Base-by-base conservation (phyloP, 2,797 vertebrate species). In the Nyctibius grandis region DNA sequence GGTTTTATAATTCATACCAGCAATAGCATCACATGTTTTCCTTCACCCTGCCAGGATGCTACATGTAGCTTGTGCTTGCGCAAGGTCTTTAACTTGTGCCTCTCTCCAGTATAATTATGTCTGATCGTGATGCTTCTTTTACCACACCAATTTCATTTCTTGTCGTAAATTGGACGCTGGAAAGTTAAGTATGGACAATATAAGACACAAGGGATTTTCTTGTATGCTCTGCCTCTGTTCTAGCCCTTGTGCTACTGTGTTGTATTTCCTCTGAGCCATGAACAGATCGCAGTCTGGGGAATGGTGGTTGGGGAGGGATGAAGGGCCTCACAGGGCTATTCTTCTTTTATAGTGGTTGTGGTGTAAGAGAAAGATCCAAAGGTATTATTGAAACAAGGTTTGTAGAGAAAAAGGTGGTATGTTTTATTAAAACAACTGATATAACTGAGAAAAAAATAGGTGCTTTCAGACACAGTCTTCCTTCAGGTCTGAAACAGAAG, bases 1-100 rank as follows among this genome's bases (percentile, higher is more conserved):
- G 65, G 47, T 63, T 90, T 90, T 94, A 75, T 88, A 91, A 93
- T 93, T 95, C 76, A 91, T 80, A 80, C 69, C 68, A 82, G 48
- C 65, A 88, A 18, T 3, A 75, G 76, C 65, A 48, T 64, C 34
- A 9, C 59, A 5, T 17, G 11, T 51, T 83, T 90, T 79, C 34
- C 48, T 89, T 94, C 40, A 25, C 18, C 6, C 18, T 86, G 44
- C 45, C 42, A 51, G 53, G 79, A 42, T 60, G 64, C 26, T 88
- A 18, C 16, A 14, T 20, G 42, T n/a, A 42, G 11, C 33, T 92
- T 36, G 19, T 56, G 48, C 38, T 75, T 76, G 54, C 85, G 72
- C 48, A 63, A 78, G n/a, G 34, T 69, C 65, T 89, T 92, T 53
- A 48, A 54, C 74, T 76, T 42, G n/a, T 59, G 60, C 63, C 28